Percentiles rank a stretch among this genome's conserved stretches.
Evolutionary conservation across 2,113 vertebrate genomes (phyloP).

Genomic region (Myotis lucifugus): DNA sequence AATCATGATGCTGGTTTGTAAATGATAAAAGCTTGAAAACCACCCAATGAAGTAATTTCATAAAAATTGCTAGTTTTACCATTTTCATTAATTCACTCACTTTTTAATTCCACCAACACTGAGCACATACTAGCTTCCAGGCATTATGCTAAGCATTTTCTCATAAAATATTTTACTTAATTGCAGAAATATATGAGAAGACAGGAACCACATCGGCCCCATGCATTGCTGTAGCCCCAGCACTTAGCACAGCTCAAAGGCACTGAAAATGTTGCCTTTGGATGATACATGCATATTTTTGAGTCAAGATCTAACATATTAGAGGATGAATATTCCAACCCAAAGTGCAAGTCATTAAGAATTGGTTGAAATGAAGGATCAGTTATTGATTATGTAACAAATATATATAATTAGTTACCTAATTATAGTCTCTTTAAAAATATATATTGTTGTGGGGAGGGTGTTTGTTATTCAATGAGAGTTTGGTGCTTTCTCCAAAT

Average conservation of each 20-base stretch:
- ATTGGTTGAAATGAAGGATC: neutral
- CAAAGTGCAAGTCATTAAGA: neutral
- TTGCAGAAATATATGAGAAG: neutral
- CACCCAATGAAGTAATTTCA: neutral
- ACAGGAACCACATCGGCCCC: neutral
- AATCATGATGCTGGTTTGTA: neutral
- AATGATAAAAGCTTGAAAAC: neutral
- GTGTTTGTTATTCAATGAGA: neutral
- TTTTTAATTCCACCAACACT: neutral
- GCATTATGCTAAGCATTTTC: neutral
- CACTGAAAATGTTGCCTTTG: neutral
- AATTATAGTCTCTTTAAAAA: neutral
- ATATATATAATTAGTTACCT: too few relatives aligned
- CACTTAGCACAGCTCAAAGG: neutral
- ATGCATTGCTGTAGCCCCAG: neutral
- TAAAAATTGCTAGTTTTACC: neutral
- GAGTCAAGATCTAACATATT: neutral
- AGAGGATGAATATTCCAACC: neutral
- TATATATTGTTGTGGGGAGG: too few relatives aligned
- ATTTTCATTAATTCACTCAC: neutral
- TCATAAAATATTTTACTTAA: neutral
- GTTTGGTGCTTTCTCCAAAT: neutral
- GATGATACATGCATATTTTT: neutral
- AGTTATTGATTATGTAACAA: neutral
- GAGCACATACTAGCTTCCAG: neutral